These are phyloP conservation scores for Orientallactaga sibirica DNA, from an alignment of 2,797 vertebrate genomes.

Conservation along the genomic window DNA sequence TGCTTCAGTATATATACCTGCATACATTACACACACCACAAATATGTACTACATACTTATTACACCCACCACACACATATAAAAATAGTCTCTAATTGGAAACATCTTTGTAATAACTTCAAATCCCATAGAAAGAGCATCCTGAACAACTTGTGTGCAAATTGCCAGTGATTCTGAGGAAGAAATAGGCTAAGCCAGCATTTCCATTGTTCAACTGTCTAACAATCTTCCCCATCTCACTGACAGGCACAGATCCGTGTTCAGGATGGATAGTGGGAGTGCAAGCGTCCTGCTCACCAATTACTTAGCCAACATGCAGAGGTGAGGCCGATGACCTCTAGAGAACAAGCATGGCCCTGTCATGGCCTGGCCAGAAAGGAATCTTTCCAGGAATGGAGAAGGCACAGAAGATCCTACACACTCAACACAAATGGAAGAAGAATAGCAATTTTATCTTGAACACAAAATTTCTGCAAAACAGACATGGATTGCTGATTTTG, in stretches of 20 bases:
- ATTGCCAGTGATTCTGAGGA: neutral
- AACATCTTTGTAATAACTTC: neutral
- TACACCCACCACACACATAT: too few species aligned
- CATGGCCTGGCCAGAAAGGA: neutral
- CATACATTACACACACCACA: too few species aligned
- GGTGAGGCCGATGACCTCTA: neutral
- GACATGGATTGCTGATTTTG: neutral
- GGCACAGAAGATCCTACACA: neutral
- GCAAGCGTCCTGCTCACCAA: neutral
- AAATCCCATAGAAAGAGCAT: neutral
- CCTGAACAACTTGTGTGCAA: neutral
- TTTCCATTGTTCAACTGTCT: neutral
- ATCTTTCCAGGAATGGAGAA: neutral
- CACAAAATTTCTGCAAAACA: neutral
- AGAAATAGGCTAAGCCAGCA: neutral
- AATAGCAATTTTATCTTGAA: neutral
- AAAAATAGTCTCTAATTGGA: neutral
- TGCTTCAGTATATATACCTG: too few species aligned
- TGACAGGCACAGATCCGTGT: neutral
- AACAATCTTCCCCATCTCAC: neutral
- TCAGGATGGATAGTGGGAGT: neutral
- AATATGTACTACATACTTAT: too few species aligned
- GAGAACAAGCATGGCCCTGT: rapidly evolving
- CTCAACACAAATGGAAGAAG: neutral
- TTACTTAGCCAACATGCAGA: neutral